A percentile compares a stretch with the other conserved stretches of the same genome.
Conservation (phyloP, 2,888 invertebrate genomes). For the Eremobia ochroleuca region DNA sequence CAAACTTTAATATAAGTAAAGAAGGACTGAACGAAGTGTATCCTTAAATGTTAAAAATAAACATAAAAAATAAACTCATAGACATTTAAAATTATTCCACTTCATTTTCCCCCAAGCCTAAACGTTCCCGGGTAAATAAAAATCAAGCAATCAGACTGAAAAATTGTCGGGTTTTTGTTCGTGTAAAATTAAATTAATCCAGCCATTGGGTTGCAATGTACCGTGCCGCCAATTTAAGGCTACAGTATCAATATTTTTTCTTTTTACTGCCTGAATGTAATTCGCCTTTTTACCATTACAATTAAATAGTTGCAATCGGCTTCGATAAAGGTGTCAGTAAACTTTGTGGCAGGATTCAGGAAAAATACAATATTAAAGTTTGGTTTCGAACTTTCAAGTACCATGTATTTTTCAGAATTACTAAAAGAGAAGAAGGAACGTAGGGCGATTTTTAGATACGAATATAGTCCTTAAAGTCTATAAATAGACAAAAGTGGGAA, state of each 20-base stretch:
- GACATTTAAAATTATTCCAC: constrained; percentile 48
- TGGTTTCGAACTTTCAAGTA: neutral
- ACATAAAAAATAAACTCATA: constrained; percentile 35
- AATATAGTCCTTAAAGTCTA: neutral
- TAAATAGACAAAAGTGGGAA: neutral
- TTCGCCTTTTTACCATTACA: constrained; percentile 13
- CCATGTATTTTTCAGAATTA: neutral
- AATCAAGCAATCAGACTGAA: constrained; percentile 59
- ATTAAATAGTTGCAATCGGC: constrained; percentile 13
- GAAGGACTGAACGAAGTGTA: neutral
- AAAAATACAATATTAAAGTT: neutral
- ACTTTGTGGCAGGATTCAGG: neutral
- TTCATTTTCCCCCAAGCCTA: constrained; percentile 29
- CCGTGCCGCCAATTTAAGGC: constrained; percentile 58
- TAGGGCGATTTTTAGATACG: neutral
- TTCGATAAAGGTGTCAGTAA: neutral
- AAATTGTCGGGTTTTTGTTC: constrained; percentile 53
- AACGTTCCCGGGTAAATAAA: constrained; percentile 57
- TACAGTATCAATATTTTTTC: constrained; percentile 52
- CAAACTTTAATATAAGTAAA: constrained; percentile 26
- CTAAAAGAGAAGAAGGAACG: neutral
- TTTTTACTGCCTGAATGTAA: constrained; percentile 28
- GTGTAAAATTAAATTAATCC: constrained; percentile 65
- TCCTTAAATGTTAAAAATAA: constrained; percentile 8
- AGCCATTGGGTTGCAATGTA: constrained; percentile 58